phyloP scores from a whole-genome alignment of 2,888 invertebrate species.

The Ormyrus pomaceus region DNA sequence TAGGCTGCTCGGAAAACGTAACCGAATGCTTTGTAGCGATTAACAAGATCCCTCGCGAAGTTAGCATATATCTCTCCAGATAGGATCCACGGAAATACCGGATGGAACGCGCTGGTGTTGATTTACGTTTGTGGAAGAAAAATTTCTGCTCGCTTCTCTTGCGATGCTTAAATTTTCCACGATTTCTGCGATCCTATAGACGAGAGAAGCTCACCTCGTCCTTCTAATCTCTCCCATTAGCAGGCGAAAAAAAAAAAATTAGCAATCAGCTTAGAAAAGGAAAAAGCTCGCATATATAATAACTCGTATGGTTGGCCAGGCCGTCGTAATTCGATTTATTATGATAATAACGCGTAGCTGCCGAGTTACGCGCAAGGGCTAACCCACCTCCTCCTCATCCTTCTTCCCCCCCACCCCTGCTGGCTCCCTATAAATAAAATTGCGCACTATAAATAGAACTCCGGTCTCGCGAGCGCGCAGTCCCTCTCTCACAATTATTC shows the following conservation, averaged over 20 bases:
- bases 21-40: background rate
- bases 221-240: too few relatives aligned
- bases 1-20: too few relatives aligned
- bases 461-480: constrained; percentile 5
- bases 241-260: too few relatives aligned
- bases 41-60: constrained; percentile 26
- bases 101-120: constrained; percentile 6
- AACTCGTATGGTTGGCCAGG: background rate
- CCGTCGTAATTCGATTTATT: constrained; percentile 44
- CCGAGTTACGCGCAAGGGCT: constrained; percentile 28
- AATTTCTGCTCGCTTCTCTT: too few relatives aligned
- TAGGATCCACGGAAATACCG: background rate
- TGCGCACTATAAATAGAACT: constrained; percentile 60
- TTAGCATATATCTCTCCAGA: background rate
- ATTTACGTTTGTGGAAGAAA: constrained; percentile 11
- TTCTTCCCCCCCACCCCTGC: constrained; percentile 3
- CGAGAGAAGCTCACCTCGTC: too few relatives aligned
- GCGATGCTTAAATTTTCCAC: too few relatives aligned
- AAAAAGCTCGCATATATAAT: background rate
- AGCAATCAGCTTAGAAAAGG: too few relatives aligned
- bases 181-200: too few relatives aligned
- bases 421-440: constrained; percentile 43
- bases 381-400: constrained; percentile 21
- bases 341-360: constrained; percentile 27
- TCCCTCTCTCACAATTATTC: constrained; percentile 59